These are phyloP conservation scores for Perizoma affinitatum DNA, from an alignment of 2,888 invertebrate genomes.

Conservation along the genomic window DNA sequence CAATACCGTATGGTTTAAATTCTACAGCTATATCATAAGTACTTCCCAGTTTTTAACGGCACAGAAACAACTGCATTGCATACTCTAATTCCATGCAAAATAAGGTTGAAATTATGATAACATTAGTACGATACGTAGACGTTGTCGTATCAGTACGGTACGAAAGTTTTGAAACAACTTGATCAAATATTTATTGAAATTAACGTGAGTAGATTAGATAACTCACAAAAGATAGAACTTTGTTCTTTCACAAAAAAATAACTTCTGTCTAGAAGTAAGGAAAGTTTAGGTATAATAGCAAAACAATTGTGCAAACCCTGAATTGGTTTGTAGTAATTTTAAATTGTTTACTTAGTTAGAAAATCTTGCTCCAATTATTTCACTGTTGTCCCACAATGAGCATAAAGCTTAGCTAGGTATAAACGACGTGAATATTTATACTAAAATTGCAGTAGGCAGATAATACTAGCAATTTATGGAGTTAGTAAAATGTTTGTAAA, in stretches of 20 bases:
- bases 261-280: background rate
- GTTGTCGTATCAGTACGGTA: constrained; percentile 28
- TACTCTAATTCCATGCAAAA: constrained; percentile 5
- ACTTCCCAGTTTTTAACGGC: constrained; percentile 1
- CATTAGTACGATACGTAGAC: too few species aligned
- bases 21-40: constrained; percentile 2
- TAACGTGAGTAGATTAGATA: constrained; percentile 35
- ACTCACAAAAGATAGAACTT: too few species aligned
- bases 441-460: constrained; percentile 30
- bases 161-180: constrained; percentile 51
- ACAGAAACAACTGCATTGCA: background rate
- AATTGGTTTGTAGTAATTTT: too few species aligned
- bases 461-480: constrained; percentile 36
- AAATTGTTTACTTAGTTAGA: too few species aligned
- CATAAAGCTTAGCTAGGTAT: constrained; percentile 14
- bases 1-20: constrained; percentile 6
- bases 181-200: constrained; percentile 52
- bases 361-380: constrained; percentile 1
- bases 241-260: too few species aligned
- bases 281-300: background rate
- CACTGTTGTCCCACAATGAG: constrained; percentile 24
- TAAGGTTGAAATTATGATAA: constrained; percentile 28
- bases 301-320: too few species aligned
- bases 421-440: constrained; percentile 30
- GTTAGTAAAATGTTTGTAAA: constrained; percentile 35